Base-by-base conservation (phyloP, 2,888 invertebrate species). In the Acanthosoma haemorrhoidale region DNA sequence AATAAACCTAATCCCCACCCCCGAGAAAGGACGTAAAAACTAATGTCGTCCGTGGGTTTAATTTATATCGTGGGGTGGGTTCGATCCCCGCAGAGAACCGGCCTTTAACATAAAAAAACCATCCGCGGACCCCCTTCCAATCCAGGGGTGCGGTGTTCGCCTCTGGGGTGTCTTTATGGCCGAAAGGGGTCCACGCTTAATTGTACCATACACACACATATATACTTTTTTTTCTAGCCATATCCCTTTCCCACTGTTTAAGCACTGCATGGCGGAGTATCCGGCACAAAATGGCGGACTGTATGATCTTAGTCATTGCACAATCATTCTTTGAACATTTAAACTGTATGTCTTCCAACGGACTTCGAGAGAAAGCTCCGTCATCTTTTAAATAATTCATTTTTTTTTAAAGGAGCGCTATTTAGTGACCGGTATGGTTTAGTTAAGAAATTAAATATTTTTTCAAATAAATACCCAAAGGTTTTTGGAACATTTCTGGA, bases 1-100 rank as follows among this genome's bases (percentile, higher is more conserved):
- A 57, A 51, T 67, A 67, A 67, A 57, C 67, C 67, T 51, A 67
- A 67, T 57, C 67, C 67, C 67, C 67, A 51, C 67, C 67, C 67
- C 51, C 43, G n/a, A 34, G 31, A 51, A 21, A 15, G 67, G 67
- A 51, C 57, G 51, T 67, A 67, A 67, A 67, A 67, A 67, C 67
- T 67, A 67, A 67, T 57, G 67, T 36, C 64, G 64, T 64, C 64
- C 64, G 31, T 67, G 43, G 32, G 18, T 43, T 43, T 57, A 67
- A 67, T 43, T 57, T 67, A 51, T 51, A 51, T 67, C 67, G 16
- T 21, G 36, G 67, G 51, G 67, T 29, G 31, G 51, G 32, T 25
- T 11, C 1, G 25, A 41, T 15, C 13, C 59, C 34, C 59, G 59
- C 36, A 31, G 15, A 34, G 25, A 29, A 13, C 9, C 29, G 6